phyloP scores from a whole-genome alignment of 2,113 vertebrate species.

The Herpailurus yagouaroundi region DNA sequence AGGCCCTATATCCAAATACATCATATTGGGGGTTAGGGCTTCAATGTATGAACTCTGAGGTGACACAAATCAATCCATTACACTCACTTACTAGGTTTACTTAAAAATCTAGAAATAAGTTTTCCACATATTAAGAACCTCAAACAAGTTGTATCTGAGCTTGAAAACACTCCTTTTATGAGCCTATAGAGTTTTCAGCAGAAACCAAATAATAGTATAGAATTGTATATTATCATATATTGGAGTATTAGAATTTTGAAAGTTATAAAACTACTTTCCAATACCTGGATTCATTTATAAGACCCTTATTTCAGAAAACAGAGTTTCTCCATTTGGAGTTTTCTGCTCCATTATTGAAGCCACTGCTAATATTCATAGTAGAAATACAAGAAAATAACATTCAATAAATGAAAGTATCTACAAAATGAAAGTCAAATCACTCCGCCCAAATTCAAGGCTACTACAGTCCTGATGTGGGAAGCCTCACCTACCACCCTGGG shows the following conservation, averaged over 20 bases:
- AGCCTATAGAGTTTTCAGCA: neutral
- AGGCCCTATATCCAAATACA: neutral
- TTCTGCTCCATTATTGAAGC: neutral
- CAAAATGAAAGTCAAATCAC: neutral
- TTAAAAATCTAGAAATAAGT: neutral
- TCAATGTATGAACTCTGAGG: neutral
- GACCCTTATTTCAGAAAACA: neutral
- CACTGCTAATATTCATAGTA: neutral
- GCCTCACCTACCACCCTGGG: neutral
- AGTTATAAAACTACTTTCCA: conserved; percentile 12
- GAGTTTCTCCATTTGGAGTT: neutral
- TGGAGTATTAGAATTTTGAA: neutral
- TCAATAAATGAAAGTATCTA: neutral
- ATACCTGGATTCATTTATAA: neutral
- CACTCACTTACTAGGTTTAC: neutral
- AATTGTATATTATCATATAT: neutral
- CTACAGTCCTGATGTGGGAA: neutral
- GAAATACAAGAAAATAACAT: neutral
- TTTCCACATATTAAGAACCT: neutral
- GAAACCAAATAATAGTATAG: neutral
- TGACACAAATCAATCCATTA: neutral
- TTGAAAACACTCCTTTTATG: neutral
- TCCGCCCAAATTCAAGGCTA: neutral
- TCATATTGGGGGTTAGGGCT: neutral
- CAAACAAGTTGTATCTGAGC: neutral